Percentiles rank a stretch among this genome's conserved stretches.
Conservation (phyloP, 2,113 vertebrate species). For the Pelobates fuscus region DNA sequence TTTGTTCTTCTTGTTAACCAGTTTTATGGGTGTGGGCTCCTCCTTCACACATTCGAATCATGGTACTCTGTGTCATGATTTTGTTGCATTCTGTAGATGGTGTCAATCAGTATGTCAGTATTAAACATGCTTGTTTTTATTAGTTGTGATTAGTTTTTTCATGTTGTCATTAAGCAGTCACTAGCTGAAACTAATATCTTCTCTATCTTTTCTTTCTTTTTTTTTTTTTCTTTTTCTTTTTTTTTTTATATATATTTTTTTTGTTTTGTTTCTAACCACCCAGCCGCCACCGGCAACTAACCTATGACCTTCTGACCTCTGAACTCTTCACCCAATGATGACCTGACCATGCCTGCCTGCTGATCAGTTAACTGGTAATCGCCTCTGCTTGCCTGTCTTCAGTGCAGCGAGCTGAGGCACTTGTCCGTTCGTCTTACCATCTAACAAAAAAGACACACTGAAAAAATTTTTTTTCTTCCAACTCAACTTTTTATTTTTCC, state of each 20-base stretch:
- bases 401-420: slow-evolving; percentile 85
- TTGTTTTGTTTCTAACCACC: slow-evolving; percentile 90
- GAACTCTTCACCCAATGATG: slow-evolving; percentile 98
- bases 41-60: slow-evolving; percentile 84
- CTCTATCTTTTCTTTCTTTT: slow-evolving; percentile 93
- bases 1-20: slow-evolving; percentile 78
- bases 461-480: slow-evolving; percentile 78
- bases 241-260: slow-evolving; percentile 69
- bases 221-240: slow-evolving; percentile 78
- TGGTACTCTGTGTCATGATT: slow-evolving; percentile 86
- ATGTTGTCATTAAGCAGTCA: slow-evolving; percentile 99
- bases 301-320: slow-evolving; percentile 99
- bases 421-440: slow-evolving; percentile 85
- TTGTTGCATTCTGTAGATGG: slow-evolving; percentile 85
- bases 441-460: slow-evolving; percentile 83
- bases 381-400: slow-evolving; percentile 88
- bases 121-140: slow-evolving; percentile 84
- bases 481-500: slow-evolving; percentile 66
- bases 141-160: slow-evolving; percentile 91
- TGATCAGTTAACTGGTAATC: slow-evolving; percentile 97
- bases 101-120: slow-evolving; percentile 79
- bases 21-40: slow-evolving; percentile 76
- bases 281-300: slow-evolving; percentile 99
- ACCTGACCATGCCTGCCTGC: slow-evolving; percentile 98
- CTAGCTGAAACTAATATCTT: slow-evolving; percentile 99